Evolutionary conservation across 2,888 invertebrate genomes (phyloP).

Genomic region (Pandemis corylana): DNA sequence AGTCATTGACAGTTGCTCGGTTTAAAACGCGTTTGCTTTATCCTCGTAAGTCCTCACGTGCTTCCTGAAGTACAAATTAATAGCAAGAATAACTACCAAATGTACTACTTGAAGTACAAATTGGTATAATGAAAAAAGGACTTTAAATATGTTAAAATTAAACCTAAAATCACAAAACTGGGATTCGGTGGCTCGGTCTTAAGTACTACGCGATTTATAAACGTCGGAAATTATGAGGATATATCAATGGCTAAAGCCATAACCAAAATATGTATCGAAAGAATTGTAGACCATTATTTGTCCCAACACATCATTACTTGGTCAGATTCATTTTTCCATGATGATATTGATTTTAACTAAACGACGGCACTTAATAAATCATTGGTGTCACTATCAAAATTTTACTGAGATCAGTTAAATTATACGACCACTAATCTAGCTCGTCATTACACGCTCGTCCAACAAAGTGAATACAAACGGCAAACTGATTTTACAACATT

Average conservation of each 20-base stretch:
- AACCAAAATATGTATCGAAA: neutral
- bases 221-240: neutral
- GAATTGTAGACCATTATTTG: neutral
- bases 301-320: neutral
- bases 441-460: neutral
- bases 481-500: neutral
- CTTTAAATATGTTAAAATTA: no score
- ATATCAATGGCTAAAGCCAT: neutral
- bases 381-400: slow-evolving; percentile 2
- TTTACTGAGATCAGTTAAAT: slow-evolving; percentile 2
- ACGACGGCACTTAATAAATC: neutral
- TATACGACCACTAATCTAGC: neutral
- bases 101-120: no score
- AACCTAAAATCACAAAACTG: no score
- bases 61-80: no score
- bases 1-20: neutral
- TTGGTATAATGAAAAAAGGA: no score
- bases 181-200: no score
- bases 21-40: neutral
- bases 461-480: neutral
- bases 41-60: no score
- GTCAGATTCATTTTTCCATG: neutral
- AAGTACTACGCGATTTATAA: no score
- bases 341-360: neutral
- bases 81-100: no score